These are phyloP conservation scores for Hippoglossus stenolepis DNA, from an alignment of 2,113 vertebrate genomes.

Conservation along the genomic window DNA sequence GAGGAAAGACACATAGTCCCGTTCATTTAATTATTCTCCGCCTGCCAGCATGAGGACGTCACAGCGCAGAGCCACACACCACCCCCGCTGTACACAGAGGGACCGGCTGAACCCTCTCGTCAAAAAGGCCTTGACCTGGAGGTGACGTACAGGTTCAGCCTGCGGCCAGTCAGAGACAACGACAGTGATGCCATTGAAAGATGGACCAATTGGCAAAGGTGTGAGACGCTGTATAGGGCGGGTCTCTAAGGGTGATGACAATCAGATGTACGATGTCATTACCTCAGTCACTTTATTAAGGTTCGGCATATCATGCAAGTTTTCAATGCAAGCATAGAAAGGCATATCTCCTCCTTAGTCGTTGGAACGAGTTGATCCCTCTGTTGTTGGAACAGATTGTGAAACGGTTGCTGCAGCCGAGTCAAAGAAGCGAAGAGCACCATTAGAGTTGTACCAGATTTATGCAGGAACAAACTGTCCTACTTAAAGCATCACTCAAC, in stretches of 20 bases:
- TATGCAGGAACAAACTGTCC: constrained; percentile 80
- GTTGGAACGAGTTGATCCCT: constrained; percentile 57
- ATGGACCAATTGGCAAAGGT: constrained; percentile 68
- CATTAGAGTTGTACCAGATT: constrained; percentile 67
- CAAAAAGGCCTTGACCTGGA: constrained; percentile 49
- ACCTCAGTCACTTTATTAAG: constrained; percentile 88
- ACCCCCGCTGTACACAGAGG: constrained; percentile 52
- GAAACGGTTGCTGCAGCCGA: constrained; percentile 67
- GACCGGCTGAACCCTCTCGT: constrained; percentile 53
- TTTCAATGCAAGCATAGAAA: constrained; percentile 84
- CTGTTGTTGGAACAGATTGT: constrained; percentile 51
- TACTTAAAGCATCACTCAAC: constrained; percentile 77
- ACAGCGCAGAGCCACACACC: constrained; percentile 40
- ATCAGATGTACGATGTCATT: constrained; percentile 89
- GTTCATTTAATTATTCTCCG: constrained; percentile 59
- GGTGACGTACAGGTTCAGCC: constrained; percentile 54
- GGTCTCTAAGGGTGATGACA: constrained; percentile 88
- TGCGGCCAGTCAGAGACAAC: constrained; percentile 61
- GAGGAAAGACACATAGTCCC: constrained; percentile 75
- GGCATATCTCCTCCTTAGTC: constrained; percentile 73
- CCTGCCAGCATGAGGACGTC: constrained; percentile 60
- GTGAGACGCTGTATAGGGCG: constrained; percentile 52
- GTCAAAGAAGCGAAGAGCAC: constrained; percentile 57
- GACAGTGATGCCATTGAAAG: constrained; percentile 54
- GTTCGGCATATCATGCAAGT: constrained; percentile 90